Evolutionary conservation across 2,797 vertebrate genomes (phyloP).

Genomic region (Tapera naevia): DNA sequence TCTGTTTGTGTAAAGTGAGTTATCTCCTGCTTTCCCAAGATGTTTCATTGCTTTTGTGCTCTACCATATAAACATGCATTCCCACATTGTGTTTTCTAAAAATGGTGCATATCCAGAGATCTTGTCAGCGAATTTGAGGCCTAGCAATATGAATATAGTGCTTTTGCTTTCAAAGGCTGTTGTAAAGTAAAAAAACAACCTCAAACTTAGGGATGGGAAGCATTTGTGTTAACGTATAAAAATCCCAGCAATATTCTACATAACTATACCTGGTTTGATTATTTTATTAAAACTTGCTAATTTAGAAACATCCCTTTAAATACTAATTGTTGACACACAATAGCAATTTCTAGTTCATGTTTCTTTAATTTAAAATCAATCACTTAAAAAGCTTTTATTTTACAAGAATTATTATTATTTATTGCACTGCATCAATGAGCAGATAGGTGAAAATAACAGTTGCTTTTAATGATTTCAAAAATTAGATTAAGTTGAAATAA

Average conservation of each 20-base stretch:
- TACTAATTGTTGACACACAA: neutral
- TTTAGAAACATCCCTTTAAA: neutral
- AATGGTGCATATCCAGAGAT: neutral
- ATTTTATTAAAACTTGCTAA: neutral
- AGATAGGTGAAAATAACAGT: neutral
- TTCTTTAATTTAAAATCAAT: neutral
- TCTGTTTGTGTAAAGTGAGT: neutral
- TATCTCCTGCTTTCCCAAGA: constrained; percentile 37
- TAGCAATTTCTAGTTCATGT: neutral
- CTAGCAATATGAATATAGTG: neutral
- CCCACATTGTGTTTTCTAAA: neutral
- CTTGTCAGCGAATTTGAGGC: neutral
- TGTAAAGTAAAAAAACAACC: neutral
- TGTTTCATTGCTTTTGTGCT: constrained; percentile 16
- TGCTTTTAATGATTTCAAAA: neutral
- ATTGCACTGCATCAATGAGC: neutral
- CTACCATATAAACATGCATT: neutral
- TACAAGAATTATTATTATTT: neutral
- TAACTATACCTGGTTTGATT: neutral
- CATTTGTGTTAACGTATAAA: neutral
- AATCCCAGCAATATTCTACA: neutral
- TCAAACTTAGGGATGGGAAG: neutral
- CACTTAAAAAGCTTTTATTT: neutral
- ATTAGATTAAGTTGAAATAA: neutral
- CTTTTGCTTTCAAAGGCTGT: neutral